phyloP scores from a whole-genome alignment of 2,888 invertebrate species.

The Quadriops clusia region DNA sequence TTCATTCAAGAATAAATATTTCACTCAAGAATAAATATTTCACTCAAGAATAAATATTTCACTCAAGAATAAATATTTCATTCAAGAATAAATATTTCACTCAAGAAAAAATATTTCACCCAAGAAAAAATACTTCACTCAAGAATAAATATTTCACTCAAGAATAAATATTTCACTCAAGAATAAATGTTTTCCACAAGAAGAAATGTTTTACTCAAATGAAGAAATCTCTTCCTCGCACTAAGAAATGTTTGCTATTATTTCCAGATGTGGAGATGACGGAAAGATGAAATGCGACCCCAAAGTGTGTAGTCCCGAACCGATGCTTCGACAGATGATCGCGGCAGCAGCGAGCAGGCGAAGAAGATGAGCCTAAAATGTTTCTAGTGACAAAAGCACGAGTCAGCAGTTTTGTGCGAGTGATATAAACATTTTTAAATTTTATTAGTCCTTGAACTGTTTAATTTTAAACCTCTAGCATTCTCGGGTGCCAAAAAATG shows the following conservation, averaged over 20 bases:
- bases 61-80: slow-evolving; percentile 3
- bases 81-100: slow-evolving; percentile 4
- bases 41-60: too few relatives aligned
- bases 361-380: slow-evolving; percentile 41
- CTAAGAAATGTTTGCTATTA: slow-evolving; percentile 14
- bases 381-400: slow-evolving; percentile 29
- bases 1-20: too few relatives aligned
- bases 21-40: too few relatives aligned
- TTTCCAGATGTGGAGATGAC: slow-evolving; percentile 75
- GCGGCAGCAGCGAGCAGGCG: slow-evolving; percentile 65
- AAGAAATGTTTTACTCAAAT: too few relatives aligned
- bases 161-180: too few relatives aligned
- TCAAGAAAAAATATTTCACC: too few relatives aligned
- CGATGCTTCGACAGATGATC: slow-evolving; percentile 83
- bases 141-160: too few relatives aligned
- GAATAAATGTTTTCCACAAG: too few relatives aligned
- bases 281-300: slow-evolving; percentile 94
- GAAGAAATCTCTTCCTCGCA: too few relatives aligned
- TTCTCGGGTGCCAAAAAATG: slow-evolving; percentile 40
- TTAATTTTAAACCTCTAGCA: slow-evolving; percentile 23
- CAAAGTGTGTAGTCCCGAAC: slow-evolving; percentile 78
- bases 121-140: too few relatives aligned
- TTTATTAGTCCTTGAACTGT: slow-evolving; percentile 29
- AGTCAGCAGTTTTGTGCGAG: slow-evolving; percentile 29
- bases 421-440: slow-evolving; percentile 32